Evolutionary conservation across 2,888 invertebrate genomes (phyloP), one percentile per base, ranked within the genome.

Genomic region (Leucophora obtusa): DNA sequence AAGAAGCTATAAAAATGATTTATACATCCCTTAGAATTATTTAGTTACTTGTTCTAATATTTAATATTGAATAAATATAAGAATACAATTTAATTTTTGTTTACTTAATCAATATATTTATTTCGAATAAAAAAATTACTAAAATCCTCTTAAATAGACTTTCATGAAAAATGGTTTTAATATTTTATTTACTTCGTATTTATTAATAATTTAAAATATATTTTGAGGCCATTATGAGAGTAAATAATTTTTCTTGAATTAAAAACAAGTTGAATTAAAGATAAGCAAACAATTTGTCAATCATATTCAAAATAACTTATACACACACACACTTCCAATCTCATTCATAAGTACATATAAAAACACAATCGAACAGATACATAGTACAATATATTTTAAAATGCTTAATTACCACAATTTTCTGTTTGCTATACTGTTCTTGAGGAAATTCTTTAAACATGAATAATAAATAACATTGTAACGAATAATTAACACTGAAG

Each of bases 401-500:
- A 58, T 28, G 11, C 58, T 56, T 68, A 58, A 58, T 68, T 68
- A 68, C 47, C 43, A 56, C 58, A 58, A 24, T 58, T 58, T 58
- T 17, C 14, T 17, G 9, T 59, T 33, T 17, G 28, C n/a, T 38
- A 17, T 58, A 58, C 24, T 21, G 11, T 60, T 11, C 28, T 28
- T 60, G 24, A 47, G 14, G n/a, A 60, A 14, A 47, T 47, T 60
- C 35, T 38, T 38, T 47, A 18, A 21, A 53, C 18, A 70, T 53
- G 60, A 35, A 70, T 70, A 53, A 60, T 53, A 53, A 70, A 70
- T 72, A 28, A 54, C 14, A 47, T 56, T 62, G 62, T 53, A 38
- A 54, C 15, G 60, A 71, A 71, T 71, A 71, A 71, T 71, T 62
- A 71, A 71, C 71, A 62, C 71, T 71, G 4, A 53, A 51, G 62